Conservation (phyloP, 35 echinoderm and acorn worm species). For the Acanthaster planci region DNA sequence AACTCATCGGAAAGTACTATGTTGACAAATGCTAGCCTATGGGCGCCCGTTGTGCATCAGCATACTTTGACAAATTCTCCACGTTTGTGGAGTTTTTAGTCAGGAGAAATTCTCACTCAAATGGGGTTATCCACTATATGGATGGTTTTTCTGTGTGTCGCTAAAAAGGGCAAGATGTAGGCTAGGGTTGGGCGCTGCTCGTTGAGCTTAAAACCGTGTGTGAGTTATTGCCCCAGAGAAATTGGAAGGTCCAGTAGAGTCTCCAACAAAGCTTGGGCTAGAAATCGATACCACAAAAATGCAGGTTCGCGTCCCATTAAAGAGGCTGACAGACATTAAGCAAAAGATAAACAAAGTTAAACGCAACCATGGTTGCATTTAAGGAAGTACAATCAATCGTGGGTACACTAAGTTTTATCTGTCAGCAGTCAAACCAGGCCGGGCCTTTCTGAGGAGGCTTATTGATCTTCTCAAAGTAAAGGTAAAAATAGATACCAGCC, state of each 20-base stretch:
- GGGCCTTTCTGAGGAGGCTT: conserved; percentile 26
- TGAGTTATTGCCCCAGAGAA: conserved; percentile 6
- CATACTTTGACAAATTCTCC: conserved; percentile 24
- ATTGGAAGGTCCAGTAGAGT: not conserved
- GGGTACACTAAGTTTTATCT: conserved; percentile 36
- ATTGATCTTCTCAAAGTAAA: conserved; percentile 26
- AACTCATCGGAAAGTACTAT: conserved; percentile 21
- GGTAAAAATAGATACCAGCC: too few relatives aligned
- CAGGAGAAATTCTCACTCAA: not conserved
- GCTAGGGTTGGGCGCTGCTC: not conserved
- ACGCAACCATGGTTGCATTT: not conserved
- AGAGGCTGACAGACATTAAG: not conserved
- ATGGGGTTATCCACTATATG: conserved; percentile 22
- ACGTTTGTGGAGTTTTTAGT: conserved; percentile 8
- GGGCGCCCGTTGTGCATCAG: conserved; percentile 26
- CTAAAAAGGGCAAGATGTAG: too few relatives aligned
- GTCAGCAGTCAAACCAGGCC: conserved; percentile 14
- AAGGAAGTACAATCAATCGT: conserved; percentile 33
- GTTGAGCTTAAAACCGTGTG: conserved; percentile 17
- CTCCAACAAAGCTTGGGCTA: conserved; percentile 19
- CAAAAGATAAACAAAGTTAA: not conserved
- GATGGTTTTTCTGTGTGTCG: conserved; percentile 44
- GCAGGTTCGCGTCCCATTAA: not conserved
- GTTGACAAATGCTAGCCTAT: conserved; percentile 37
- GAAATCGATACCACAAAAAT: conserved; percentile 27